Conservation (phyloP, 2,113 vertebrate genomes). For the Oncorhynchus gorbuscha region DNA sequence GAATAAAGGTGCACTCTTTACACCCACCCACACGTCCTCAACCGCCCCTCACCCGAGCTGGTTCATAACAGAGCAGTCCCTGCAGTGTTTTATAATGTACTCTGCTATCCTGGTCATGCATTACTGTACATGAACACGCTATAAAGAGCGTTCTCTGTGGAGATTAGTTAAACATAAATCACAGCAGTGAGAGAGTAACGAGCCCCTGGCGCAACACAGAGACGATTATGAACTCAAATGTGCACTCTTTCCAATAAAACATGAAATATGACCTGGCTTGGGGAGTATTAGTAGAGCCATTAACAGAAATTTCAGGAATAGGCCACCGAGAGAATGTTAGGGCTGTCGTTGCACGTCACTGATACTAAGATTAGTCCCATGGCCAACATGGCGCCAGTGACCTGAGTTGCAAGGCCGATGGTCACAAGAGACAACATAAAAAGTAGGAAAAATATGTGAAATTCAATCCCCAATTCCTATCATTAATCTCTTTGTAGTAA, state of each 20-base stretch:
- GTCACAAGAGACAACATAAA: not conserved
- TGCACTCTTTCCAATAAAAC: slow-evolving; percentile 65
- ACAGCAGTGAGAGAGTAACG: slow-evolving; percentile 53
- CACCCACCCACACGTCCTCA: not conserved
- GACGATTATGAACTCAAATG: slow-evolving; percentile 66
- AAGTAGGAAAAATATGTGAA: not conserved
- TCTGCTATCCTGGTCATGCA: slow-evolving; percentile 60
- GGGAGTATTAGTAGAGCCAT: slow-evolving; percentile 49
- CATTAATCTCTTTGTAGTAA: slow-evolving; percentile 29
- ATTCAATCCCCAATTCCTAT: too few relatives aligned
- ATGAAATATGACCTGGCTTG: slow-evolving; percentile 65
- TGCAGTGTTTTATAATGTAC: slow-evolving; percentile 53
- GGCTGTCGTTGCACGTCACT: not conserved
- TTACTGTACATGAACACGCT: slow-evolving; percentile 27
- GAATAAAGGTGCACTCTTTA: slow-evolving; percentile 41
- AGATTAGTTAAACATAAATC: slow-evolving; percentile 70
- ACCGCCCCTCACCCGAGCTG: slow-evolving; percentile 33
- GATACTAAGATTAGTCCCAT: not conserved
- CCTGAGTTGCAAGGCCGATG: not conserved
- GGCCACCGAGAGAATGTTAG: slow-evolving; percentile 6
- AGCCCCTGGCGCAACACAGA: slow-evolving; percentile 59
- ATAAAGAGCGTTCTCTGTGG: slow-evolving; percentile 35
- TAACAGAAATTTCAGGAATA: slow-evolving; percentile 53
- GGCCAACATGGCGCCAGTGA: not conserved
- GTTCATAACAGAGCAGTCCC: slow-evolving; percentile 41